Conservation (phyloP, 2,113 vertebrate species). For the Scatophagus argus region DNA sequence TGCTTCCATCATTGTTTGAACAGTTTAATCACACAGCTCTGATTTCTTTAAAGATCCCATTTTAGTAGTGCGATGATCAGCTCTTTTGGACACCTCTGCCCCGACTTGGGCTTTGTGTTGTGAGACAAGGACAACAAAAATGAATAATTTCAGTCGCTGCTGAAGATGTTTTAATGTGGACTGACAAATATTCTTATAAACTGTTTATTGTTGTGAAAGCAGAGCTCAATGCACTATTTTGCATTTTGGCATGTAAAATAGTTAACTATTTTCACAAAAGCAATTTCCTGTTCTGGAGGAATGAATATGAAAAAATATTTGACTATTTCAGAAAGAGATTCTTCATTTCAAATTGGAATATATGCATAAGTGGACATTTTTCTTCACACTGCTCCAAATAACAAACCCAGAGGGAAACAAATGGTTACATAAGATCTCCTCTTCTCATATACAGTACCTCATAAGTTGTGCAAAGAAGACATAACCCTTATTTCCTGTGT, state of each 20-base stretch:
- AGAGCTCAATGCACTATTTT: not conserved
- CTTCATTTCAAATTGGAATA: conserved; percentile 5
- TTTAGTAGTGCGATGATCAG: conserved; percentile 42
- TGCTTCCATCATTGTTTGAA: conserved; percentile 53
- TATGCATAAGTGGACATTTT: not conserved
- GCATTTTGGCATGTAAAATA: not conserved
- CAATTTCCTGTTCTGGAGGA: not conserved
- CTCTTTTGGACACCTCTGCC: conserved; percentile 11
- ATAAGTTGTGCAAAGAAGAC: too few relatives aligned
- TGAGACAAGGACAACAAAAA: conserved; percentile 15
- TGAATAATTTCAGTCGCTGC: not conserved
- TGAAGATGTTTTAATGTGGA: not conserved
- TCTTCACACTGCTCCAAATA: not conserved
- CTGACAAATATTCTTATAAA: conserved; percentile 4
- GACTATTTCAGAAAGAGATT: not conserved
- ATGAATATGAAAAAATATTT: not conserved
- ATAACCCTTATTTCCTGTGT: not conserved
- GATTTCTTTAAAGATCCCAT: conserved; percentile 42
- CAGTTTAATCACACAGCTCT: conserved; percentile 57
- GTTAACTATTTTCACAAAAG: not conserved
- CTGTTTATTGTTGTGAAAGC: not conserved
- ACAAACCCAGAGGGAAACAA: conserved; percentile 9
- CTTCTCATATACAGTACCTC: not conserved
- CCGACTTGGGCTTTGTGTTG: not conserved
- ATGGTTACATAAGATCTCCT: not conserved